Conservation (phyloP, 1,140 invertebrate genomes). For the Drosophila yakuba region DNA sequence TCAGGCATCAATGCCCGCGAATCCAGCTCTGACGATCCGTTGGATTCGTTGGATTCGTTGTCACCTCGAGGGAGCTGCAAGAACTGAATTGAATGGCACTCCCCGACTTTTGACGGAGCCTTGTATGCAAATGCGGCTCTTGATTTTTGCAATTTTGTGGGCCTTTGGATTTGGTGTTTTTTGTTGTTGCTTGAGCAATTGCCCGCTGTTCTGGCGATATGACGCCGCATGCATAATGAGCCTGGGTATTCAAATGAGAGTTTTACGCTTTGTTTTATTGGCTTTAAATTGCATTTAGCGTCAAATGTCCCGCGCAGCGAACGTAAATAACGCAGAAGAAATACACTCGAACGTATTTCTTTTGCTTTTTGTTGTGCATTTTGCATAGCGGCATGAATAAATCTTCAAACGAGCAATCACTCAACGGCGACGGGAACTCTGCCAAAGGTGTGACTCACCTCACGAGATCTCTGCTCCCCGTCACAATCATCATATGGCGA, state of each 20-base stretch:
- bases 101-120: conserved; percentile 48
- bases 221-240: conserved; percentile 82
- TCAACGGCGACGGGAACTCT: conserved; percentile 47
- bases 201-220: conserved; percentile 72
- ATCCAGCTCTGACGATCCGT: conserved; percentile 20
- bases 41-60: conserved; percentile 44
- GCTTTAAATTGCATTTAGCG: conserved; percentile 81
- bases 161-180: conserved; percentile 8
- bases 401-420: conserved; percentile 72
- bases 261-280: conserved; percentile 78
- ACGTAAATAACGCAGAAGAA: conserved; percentile 56
- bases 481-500: conserved; percentile 2
- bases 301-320: conserved; percentile 70
- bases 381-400: conserved; percentile 57
- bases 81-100: conserved; percentile 65
- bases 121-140: conserved; percentile 70
- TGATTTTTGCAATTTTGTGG: conserved; percentile 39
- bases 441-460: conserved; percentile 65
- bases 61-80: conserved; percentile 67
- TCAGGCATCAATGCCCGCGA: conserved; percentile 55
- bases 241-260: conserved; percentile 70
- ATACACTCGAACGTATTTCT: conserved; percentile 11
- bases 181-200: conserved; percentile 55
- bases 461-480: background rate
- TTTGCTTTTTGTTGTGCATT: conserved; percentile 6